phyloP scores from a whole-genome alignment of 2,888 invertebrate genomes.

The Phytoseiulus persimilis region DNA sequence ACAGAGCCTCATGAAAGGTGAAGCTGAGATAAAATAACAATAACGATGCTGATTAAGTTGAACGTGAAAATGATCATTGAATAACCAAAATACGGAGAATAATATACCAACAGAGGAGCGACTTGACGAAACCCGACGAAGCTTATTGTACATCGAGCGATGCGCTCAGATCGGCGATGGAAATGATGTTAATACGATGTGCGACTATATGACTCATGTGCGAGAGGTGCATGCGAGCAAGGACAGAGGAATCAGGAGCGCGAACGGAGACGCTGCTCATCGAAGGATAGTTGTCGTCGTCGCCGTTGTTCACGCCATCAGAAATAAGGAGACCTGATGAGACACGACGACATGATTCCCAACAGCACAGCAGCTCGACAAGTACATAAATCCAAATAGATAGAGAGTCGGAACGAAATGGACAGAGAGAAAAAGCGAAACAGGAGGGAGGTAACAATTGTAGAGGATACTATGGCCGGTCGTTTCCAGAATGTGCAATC shows the following conservation, averaged over 20 bases:
- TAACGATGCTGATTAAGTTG: not conserved
- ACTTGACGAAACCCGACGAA: not conserved
- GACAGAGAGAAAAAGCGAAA: not conserved
- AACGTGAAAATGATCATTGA: not conserved
- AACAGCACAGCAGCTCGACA: not conserved
- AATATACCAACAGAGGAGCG: not conserved
- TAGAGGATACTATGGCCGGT: not conserved
- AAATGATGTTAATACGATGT: not conserved
- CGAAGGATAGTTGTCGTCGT: not conserved
- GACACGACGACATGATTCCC: not conserved
- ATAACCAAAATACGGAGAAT: not conserved
- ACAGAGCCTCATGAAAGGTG: slow-evolving; percentile 27
- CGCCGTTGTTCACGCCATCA: not conserved
- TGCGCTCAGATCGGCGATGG: not conserved
- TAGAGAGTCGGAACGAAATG: not conserved
- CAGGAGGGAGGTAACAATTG: not conserved
- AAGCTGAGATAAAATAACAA: slow-evolving; percentile 6
- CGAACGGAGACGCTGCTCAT: not conserved
- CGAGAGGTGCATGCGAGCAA: not conserved
- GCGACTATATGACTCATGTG: not conserved
- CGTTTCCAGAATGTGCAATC: slow-evolving; percentile 5
- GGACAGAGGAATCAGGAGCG: not conserved
- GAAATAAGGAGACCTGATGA: not conserved
- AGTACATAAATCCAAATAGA: not conserved
- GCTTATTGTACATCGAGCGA: not conserved